Evolutionary conservation across 2,888 invertebrate species (phyloP).

Genomic region (Lasioglossum marginatum): DNA sequence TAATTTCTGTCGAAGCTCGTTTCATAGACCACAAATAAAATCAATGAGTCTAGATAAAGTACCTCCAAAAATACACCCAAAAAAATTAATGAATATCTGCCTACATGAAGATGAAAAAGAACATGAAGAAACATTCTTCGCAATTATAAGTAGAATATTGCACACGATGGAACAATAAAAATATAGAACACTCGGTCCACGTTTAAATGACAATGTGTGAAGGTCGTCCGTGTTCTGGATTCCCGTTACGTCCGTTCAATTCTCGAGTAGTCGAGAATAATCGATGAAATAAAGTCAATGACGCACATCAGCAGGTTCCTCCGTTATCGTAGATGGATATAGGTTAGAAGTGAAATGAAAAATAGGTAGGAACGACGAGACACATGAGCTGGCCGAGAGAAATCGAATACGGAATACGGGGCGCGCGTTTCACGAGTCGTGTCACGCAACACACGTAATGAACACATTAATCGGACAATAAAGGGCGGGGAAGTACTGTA

Average conservation of each 20-base stretch:
- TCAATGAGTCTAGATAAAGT: no score
- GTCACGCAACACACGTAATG: constrained; percentile 45
- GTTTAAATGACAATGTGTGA: not conserved
- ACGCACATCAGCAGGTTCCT: not conserved
- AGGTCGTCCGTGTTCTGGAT: not conserved
- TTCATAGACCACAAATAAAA: no score
- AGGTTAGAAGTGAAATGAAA: not conserved
- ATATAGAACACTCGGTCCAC: no score
- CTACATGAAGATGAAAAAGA: no score
- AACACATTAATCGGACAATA: constrained; percentile 44
- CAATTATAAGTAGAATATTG: no score
- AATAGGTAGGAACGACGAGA: not conserved
- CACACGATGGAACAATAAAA: no score
- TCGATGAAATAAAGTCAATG: not conserved
- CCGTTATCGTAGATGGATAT: not conserved
- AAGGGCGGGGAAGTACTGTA: constrained; percentile 14
- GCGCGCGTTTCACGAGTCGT: not conserved
- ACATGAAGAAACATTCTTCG: no score
- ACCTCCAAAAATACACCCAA: no score
- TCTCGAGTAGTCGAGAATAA: not conserved
- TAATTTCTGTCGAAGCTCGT: no score
- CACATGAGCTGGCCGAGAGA: not conserved
- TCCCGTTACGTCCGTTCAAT: not conserved
- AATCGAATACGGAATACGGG: constrained; percentile 22
- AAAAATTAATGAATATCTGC: no score